Percentiles rank a stretch among this genome's conserved stretches.
These are phyloP conservation scores for Myotis pilosus DNA, from an alignment of 2,797 vertebrate species.

Conservation along the genomic window DNA sequence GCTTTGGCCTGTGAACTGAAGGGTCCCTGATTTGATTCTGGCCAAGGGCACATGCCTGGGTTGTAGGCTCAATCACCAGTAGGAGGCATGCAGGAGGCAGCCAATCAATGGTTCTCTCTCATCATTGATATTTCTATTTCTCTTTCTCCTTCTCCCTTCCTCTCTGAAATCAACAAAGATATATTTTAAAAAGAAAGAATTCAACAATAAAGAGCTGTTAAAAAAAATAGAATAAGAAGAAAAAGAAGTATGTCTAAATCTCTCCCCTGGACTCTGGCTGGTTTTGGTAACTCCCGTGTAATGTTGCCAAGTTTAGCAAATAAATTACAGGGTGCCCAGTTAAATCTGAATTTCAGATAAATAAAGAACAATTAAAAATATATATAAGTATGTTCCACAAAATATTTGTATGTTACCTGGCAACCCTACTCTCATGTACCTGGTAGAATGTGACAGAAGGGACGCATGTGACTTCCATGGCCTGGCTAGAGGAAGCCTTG, in stretches of 20 bases:
- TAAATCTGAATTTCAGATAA: slow-evolving; percentile 28
- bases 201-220: too few species aligned
- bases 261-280: neutral
- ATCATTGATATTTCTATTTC: too few species aligned
- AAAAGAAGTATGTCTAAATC: neutral
- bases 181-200: too few species aligned
- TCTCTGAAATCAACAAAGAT: too few species aligned
- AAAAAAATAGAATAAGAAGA: too few species aligned
- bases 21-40: too few species aligned
- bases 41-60: too few species aligned
- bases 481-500: neutral
- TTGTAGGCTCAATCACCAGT: too few species aligned
- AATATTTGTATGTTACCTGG: neutral
- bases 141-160: too few species aligned
- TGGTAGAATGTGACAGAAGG: neutral
- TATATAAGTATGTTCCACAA: neutral
- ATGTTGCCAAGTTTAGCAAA: neutral
- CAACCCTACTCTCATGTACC: neutral
- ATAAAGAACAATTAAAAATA: neutral
- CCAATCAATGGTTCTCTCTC: too few species aligned
- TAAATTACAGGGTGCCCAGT: neutral
- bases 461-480: neutral
- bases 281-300: neutral
- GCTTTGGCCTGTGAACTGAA: too few species aligned
- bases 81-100: too few species aligned